Evolutionary conservation across 2,113 vertebrate species (phyloP).

Genomic region (Synchiropus splendidus): DNA sequence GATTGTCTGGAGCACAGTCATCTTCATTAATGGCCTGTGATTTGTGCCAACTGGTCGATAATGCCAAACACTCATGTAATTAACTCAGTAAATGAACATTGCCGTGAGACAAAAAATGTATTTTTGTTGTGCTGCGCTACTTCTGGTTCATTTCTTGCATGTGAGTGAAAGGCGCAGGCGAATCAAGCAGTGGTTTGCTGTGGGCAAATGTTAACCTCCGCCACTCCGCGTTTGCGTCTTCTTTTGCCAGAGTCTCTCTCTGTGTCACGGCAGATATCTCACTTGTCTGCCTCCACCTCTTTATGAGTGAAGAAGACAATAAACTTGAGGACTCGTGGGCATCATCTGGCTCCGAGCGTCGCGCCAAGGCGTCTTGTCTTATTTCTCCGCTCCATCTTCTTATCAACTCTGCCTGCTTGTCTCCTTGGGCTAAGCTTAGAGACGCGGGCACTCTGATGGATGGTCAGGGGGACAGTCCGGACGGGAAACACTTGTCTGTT

Average conservation of each 20-base stretch:
- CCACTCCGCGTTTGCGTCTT: constrained; percentile 32
- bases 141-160: constrained; percentile 10
- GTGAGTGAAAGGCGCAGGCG: constrained; percentile 4
- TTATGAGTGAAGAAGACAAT: constrained; percentile 30
- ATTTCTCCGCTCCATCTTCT: constrained; percentile 11
- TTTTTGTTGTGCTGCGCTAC: constrained; percentile 14
- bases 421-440: constrained; percentile 24
- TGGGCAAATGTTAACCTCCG: constrained; percentile 38
- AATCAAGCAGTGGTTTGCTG: constrained; percentile 27
- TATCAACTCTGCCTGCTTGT: constrained; percentile 21
- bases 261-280: constrained; percentile 34
- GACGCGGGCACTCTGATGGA: constrained; percentile 19
- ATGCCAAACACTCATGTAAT: constrained; percentile 32
- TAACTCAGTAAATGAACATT: constrained; percentile 36
- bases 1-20: constrained; percentile 11
- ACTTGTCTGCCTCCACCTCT: constrained; percentile 14
- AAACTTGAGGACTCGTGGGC: constrained; percentile 27
- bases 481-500: constrained; percentile 38
- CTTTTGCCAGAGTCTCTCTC: constrained; percentile 26
- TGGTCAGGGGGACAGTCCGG: constrained; percentile 12
- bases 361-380: constrained; percentile 9
- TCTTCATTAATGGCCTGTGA: constrained; percentile 27
- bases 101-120: constrained; percentile 19
- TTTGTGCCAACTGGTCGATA: constrained; percentile 23
- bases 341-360: constrained; percentile 16